phyloP scores from a whole-genome alignment of 37 sponge, comb jelly and placozoan genomes.

The Crambe crambe region DNA sequence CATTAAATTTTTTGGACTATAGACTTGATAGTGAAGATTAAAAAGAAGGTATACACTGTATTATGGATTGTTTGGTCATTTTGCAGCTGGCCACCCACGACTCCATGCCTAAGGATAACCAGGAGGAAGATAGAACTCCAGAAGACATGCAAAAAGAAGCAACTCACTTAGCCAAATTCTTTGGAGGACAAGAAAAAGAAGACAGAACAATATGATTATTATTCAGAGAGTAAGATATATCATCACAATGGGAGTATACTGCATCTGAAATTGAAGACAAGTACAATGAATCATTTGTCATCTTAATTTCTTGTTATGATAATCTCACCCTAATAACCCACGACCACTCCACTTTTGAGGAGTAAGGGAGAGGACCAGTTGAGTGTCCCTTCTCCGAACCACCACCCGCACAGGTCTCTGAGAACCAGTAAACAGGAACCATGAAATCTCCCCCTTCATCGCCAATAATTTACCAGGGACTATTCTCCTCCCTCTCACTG shows the following conservation, averaged over 20 bases:
- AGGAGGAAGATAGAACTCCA: slow-evolving; percentile 9
- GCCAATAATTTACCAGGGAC: too few species aligned
- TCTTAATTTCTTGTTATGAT: background rate
- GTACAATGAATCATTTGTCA: background rate
- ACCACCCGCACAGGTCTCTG: slow-evolving; percentile 70
- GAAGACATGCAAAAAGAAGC: slow-evolving; percentile 57
- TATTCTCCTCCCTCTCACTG: too few species aligned
- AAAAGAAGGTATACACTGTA: too few species aligned
- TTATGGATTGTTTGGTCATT: background rate
- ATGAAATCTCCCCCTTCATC: too few species aligned
- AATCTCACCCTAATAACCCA: slow-evolving; percentile 75
- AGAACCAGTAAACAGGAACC: background rate
- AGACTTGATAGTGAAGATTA: too few species aligned
- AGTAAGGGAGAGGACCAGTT: slow-evolving; percentile 37
- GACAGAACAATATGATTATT: too few species aligned
- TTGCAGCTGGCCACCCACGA: slow-evolving; percentile 14
- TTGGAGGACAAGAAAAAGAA: background rate
- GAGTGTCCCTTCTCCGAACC: slow-evolving; percentile 38
- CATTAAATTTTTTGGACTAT: too few species aligned
- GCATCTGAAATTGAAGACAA: background rate
- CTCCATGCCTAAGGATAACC: background rate
- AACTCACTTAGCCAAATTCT: slow-evolving; percentile 13
- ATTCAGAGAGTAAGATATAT: too few species aligned
- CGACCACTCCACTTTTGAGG: slow-evolving; percentile 80
- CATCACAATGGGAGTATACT: slow-evolving; percentile 1